Evolutionary conservation across 2,113 vertebrate species (phyloP), one percentile per base, ranked within the genome.

Genomic region (Pterocles gutturalis): DNA sequence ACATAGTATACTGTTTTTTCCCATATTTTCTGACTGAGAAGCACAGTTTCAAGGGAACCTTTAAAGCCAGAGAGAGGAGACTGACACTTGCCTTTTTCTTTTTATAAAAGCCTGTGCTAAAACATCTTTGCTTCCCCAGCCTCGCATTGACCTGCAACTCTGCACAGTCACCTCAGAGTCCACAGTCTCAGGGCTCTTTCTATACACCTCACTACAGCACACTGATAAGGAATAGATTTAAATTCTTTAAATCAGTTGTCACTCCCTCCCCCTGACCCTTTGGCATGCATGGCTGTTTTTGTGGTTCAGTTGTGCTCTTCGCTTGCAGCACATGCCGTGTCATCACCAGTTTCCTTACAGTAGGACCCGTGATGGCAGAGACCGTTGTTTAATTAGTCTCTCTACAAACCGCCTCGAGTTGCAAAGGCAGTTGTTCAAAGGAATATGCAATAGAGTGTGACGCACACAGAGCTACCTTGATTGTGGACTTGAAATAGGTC

Each of bases 131-230:
- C 73, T 70, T 78, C 16, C 49, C 19, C 29, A n/a, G 58, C 28
- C 53, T 41, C 20, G 7, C 2, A 0, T 0, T 70, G 83, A 33
- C 46, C 66, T 73, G 53, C 48, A 45, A 1, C 38, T 79, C 43
- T 45, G 38, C 66, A 0, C 3, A 16, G 41, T 26, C 54, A 19
- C 54, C 51, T 22, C 0, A 0, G 65, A 29, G 38, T 75, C 7
- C 38, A 24, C 16, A 1, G 2, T 31, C 75, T 33, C 2, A 0
- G 66, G 49, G 36, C 58, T 80, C 21, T 69, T 31, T 17, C 13
- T 43, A 3, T 6, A 7, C 29, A 5, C 16, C 16, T 36, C 13
- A 2, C 17, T 45, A 20, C n/a, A 24, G 41, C 65, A 20, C 2
- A 1, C 15, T 46, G 62, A 6, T 61, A 48, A 24, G 9, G 22